phyloP scores from a whole-genome alignment of 2,797 vertebrate species.

The Oophaga sylvatica region DNA sequence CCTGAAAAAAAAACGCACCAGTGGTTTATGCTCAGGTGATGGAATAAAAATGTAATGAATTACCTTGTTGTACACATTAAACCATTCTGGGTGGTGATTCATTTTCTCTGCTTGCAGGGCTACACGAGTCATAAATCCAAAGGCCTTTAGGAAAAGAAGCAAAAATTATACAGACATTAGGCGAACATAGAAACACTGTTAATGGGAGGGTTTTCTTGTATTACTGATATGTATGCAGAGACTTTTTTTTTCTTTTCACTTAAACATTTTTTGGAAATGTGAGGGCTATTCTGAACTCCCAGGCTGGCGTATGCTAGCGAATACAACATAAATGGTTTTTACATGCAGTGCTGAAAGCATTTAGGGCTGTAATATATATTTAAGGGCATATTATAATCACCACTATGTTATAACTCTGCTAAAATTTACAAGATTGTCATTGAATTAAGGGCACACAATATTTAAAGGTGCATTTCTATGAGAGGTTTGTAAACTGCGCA shows the following conservation, averaged over 20 bases:
- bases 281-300: conserved; percentile 2
- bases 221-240: conserved; percentile 10
- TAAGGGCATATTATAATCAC: not conserved
- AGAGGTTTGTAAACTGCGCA: too few species aligned
- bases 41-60: conserved; percentile 63
- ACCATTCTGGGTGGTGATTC: conserved; percentile 98
- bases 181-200: conserved; percentile 41
- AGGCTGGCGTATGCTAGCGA: not conserved
- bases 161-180: conserved; percentile 55
- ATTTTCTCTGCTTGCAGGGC: conserved; percentile 96
- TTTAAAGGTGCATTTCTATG: too few species aligned
- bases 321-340: not conserved
- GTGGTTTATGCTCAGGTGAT: conserved; percentile 58
- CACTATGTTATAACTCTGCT: not conserved
- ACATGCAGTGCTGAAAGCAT: conserved; percentile 18
- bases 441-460: not conserved
- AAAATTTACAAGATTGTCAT: not conserved
- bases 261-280: conserved; percentile 9
- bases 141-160: conserved; percentile 79
- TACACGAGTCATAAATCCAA: conserved; percentile 95
- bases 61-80: conserved; percentile 98
- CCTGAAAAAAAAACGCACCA: conserved; percentile 46
- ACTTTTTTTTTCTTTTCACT: conserved; percentile 7
- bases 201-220: conserved; percentile 50
- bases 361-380: not conserved